phyloP scores from a whole-genome alignment of 1,140 invertebrate genomes.

The Drosophila miranda region DNA sequence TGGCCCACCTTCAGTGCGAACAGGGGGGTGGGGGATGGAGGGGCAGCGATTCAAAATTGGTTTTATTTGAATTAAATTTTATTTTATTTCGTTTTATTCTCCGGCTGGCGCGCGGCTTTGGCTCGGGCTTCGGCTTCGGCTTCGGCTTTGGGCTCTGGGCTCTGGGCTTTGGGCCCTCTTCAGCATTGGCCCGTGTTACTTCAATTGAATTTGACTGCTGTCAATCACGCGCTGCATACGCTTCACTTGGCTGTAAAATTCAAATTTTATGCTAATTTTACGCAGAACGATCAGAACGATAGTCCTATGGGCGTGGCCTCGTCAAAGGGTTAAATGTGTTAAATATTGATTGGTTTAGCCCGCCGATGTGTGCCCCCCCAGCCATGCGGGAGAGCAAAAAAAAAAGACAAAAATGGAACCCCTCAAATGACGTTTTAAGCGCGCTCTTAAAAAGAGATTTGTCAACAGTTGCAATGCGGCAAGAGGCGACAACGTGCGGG shows the following conservation, averaged over 20 bases:
- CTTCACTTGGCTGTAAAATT: slow-evolving; percentile 79
- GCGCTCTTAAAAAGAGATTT: slow-evolving; percentile 80
- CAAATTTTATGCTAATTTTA: slow-evolving; percentile 81
- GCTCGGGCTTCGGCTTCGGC: too few species aligned
- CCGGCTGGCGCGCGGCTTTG: background rate
- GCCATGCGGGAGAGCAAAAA: slow-evolving; percentile 14
- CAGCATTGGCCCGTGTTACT: slow-evolving; percentile 8
- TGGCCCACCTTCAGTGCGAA: slow-evolving; percentile 10
- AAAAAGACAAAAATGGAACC: slow-evolving; percentile 26
- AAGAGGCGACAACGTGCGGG: slow-evolving; percentile 9
- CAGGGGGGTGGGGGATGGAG: background rate
- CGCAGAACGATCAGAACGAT: slow-evolving; percentile 69
- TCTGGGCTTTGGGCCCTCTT: slow-evolving; percentile 37
- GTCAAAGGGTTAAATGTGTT: slow-evolving; percentile 75
- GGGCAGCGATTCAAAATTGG: slow-evolving; percentile 58
- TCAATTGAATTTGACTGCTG: slow-evolving; percentile 81
- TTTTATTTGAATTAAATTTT: slow-evolving; percentile 81
- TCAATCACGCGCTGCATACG: slow-evolving; percentile 79
- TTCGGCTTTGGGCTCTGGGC: background rate
- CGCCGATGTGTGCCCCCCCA: slow-evolving; percentile 25
- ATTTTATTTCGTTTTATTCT: slow-evolving; percentile 70
- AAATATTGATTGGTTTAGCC: slow-evolving; percentile 76
- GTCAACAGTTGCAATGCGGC: slow-evolving; percentile 77
- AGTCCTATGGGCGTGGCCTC: slow-evolving; percentile 28
- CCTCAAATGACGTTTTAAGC: slow-evolving; percentile 77